These are phyloP conservation scores for Nomada goodeniana DNA, from an alignment of 2,888 invertebrate genomes.

Conservation along the genomic window DNA sequence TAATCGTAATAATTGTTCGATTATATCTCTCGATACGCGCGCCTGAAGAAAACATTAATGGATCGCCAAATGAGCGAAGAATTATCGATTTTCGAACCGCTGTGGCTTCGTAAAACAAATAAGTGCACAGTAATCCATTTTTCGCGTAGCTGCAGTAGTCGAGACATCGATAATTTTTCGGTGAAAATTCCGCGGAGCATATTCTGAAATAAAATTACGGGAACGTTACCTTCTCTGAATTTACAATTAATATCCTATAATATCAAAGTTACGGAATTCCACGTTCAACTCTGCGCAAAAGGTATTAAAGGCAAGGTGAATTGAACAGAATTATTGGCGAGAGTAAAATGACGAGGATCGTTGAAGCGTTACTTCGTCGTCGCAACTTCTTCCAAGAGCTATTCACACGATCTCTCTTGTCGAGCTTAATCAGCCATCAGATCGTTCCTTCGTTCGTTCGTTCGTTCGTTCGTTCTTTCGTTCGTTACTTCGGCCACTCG, in stretches of 20 bases:
- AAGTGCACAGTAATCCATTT: not conserved
- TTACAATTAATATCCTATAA: too few species aligned
- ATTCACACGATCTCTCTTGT: not conserved
- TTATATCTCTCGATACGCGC: too few species aligned
- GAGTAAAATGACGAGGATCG: slow-evolving; percentile 2
- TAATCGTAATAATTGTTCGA: too few species aligned
- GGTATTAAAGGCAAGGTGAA: too few species aligned
- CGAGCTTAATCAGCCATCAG: slow-evolving; percentile 12
- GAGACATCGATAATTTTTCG: not conserved
- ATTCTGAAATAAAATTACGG: not conserved
- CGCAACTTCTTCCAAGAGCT: not conserved
- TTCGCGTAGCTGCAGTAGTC: too few species aligned
- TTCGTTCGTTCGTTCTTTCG: not conserved
- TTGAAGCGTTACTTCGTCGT: slow-evolving; percentile 11
- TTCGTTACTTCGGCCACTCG: not conserved
- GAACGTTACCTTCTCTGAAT: slow-evolving; percentile 36
- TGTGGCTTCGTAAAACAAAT: too few species aligned
- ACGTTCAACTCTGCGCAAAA: too few species aligned
- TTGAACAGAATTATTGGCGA: not conserved
- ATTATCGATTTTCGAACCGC: too few species aligned
- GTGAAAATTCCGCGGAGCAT: too few species aligned
- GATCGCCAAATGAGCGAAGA: too few species aligned
- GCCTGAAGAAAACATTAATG: too few species aligned
- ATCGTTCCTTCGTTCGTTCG: slow-evolving; percentile 45
- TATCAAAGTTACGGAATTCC: too few species aligned